Percentiles rank a stretch among this genome's conserved stretches.
phyloP scores from a whole-genome alignment of 2,113 vertebrate species.

The Gavia stellata region DNA sequence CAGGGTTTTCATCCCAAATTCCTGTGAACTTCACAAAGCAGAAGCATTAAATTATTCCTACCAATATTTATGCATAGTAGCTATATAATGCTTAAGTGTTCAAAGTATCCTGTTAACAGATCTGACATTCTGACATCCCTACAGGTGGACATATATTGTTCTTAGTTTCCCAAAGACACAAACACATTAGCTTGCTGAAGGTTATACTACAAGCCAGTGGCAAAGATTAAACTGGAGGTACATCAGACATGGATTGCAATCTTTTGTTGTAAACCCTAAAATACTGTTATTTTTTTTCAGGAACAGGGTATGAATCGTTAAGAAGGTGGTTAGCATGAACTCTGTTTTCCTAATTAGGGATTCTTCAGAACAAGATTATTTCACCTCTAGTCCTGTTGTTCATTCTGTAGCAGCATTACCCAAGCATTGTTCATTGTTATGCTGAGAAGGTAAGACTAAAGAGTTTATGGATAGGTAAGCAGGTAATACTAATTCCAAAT shows the following conservation, averaged over 20 bases:
- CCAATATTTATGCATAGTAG: neutral
- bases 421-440: slow-evolving; percentile 7
- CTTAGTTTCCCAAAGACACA: neutral
- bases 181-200: neutral
- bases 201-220: neutral
- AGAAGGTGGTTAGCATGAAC: neutral
- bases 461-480: slow-evolving; percentile 27
- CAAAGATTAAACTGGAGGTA: neutral
- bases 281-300: neutral
- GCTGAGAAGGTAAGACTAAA: slow-evolving; percentile 1
- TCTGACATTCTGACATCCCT: neutral
- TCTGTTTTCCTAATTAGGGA: neutral
- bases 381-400: neutral
- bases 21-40: neutral
- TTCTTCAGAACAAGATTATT: neutral
- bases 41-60: neutral
- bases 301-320: neutral
- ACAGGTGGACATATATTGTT: neutral
- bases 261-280: neutral
- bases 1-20: neutral
- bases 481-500: slow-evolving; percentile 54
- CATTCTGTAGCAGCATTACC: neutral
- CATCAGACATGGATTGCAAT: neutral
- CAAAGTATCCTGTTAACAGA: neutral
- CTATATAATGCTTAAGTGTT: neutral